A percentile compares a stretch with the other conserved stretches of the same genome.
Evolutionary conservation across 2,113 vertebrate species (phyloP).

Genomic region (Mormyrus iriodes): DNA sequence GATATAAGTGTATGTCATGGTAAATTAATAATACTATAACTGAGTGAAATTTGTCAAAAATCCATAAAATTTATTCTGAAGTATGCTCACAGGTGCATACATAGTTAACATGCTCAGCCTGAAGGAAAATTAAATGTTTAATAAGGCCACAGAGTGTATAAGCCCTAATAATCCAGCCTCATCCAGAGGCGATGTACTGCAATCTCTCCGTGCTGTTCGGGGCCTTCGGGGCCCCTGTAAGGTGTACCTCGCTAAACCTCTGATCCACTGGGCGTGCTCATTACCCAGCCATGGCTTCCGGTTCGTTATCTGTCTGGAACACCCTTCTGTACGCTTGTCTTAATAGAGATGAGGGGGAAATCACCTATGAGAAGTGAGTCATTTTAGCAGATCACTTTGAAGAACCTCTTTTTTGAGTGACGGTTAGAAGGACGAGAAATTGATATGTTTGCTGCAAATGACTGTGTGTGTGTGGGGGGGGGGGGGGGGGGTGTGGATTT

Average conservation of each 20-base stretch:
- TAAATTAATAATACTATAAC: neutral
- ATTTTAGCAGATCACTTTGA: neutral
- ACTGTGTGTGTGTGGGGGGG: too few species aligned
- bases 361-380: neutral
- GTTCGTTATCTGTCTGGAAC: neutral
- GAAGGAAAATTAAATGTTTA: conserved; percentile 18
- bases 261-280: neutral
- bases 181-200: neutral
- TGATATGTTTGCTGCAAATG: neutral
- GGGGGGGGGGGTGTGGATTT: neutral
- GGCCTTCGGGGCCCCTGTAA: neutral
- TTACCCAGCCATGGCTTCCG: neutral
- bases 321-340: neutral
- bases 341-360: neutral
- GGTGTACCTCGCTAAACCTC: neutral
- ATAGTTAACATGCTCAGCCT: neutral
- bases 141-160: conserved; percentile 3
- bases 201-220: neutral
- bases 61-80: neutral
- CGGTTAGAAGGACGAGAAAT: neutral
- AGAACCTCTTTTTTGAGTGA: neutral
- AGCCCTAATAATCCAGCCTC: neutral
- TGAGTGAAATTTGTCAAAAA: neutral
- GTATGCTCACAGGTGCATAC: neutral
- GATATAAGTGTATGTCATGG: neutral